Evolutionary conservation across 1,140 invertebrate genomes (phyloP).

Genomic region (Anagrus nilaparvatae): DNA sequence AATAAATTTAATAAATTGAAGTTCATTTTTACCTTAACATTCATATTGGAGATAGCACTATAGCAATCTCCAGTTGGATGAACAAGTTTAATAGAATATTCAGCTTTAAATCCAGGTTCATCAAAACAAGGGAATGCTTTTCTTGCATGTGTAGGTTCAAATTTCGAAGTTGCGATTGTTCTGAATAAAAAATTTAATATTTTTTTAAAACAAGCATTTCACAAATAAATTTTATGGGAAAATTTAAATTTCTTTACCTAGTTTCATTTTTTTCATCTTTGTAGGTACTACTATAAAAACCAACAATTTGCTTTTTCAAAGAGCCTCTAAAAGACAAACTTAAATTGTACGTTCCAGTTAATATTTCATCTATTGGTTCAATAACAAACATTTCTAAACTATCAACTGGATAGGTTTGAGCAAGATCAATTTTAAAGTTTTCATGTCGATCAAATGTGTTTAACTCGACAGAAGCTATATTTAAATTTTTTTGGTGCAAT

Average conservation of each 20-base stretch:
- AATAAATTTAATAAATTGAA: neutral
- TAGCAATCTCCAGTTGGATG: conserved; percentile 53
- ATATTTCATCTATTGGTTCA: conserved; percentile 40
- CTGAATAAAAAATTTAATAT: conserved; percentile 42
- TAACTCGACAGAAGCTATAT: conserved; percentile 40
- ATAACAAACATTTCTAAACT: conserved; percentile 60
- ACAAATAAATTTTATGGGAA: neutral
- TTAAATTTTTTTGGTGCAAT: conserved; percentile 59
- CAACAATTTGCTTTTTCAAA: conserved; percentile 57
- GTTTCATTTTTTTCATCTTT: conserved; percentile 46
- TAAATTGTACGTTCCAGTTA: conserved; percentile 51
- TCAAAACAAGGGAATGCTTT: conserved; percentile 92
- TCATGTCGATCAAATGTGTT: conserved; percentile 23
- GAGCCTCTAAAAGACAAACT: conserved; percentile 58
- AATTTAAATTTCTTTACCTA: conserved; percentile 40
- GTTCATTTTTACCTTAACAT: conserved; percentile 35
- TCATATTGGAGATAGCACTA: conserved; percentile 73
- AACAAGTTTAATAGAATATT: conserved; percentile 68
- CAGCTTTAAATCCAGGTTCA: conserved; percentile 87
- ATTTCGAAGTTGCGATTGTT: conserved; percentile 78
- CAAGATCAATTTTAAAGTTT: conserved; percentile 27
- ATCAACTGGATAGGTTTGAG: conserved; percentile 28
- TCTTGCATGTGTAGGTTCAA: conserved; percentile 87
- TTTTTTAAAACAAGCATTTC: neutral
- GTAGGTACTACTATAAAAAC: conserved; percentile 72